Evolutionary conservation across 2,113 vertebrate genomes (phyloP).

Genomic region (Lampris incognitus): DNA sequence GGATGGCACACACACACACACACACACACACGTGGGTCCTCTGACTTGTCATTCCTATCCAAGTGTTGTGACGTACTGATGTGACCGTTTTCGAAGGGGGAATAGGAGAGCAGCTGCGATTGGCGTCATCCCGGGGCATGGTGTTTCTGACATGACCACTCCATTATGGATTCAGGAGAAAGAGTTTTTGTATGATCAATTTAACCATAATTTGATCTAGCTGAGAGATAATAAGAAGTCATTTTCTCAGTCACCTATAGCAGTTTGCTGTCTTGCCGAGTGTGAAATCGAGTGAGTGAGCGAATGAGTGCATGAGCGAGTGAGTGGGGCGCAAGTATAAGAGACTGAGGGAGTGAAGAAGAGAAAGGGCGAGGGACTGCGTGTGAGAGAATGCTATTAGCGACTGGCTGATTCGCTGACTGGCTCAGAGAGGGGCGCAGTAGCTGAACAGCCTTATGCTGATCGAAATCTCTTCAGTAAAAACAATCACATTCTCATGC

Average conservation of each 20-base stretch:
- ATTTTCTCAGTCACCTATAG: conserved; percentile 1
- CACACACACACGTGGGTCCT: conserved; percentile 20
- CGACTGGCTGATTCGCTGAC: conserved; percentile 12
- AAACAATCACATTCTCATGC: conserved; percentile 44
- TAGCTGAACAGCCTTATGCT: conserved; percentile 33
- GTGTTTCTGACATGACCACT: background rate
- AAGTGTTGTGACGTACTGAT: conserved; percentile 5
- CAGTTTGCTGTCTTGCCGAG: background rate
- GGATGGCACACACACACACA: background rate
- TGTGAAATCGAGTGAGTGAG: background rate
- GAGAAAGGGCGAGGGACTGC: background rate
- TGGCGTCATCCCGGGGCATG: background rate
- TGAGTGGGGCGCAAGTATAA: background rate
- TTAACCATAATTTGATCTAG: conserved; percentile 31
- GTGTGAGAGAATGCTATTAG: conserved; percentile 13
- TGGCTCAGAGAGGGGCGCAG: conserved; percentile 17
- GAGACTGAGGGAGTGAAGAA: conserved; percentile 4
- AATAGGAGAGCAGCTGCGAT: background rate
- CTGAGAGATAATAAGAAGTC: conserved; percentile 26
- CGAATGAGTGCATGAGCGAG: conserved; percentile 1
- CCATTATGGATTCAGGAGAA: background rate
- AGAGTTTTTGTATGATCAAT: conserved; percentile 14
- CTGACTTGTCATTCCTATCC: conserved; percentile 17
- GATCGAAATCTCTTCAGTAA: conserved; percentile 19
- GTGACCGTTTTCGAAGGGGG: conserved; percentile 20